These are phyloP conservation scores for Phymastichus coffea DNA, from an alignment of 1,140 invertebrate species.

Conservation along the genomic window DNA sequence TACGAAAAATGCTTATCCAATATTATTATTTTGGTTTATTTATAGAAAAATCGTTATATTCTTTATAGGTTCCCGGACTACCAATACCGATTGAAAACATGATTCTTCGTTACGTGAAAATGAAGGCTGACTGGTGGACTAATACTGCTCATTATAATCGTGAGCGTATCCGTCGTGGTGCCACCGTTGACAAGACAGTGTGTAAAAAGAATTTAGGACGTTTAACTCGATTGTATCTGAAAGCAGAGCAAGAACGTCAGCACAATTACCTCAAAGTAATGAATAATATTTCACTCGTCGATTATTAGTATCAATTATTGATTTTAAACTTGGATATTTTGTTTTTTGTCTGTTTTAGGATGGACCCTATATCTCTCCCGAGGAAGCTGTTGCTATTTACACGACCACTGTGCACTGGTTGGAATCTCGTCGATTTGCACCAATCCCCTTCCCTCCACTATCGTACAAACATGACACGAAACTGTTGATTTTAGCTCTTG, in stretches of 20 bases:
- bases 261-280: constrained; percentile 94
- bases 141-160: constrained; percentile 99
- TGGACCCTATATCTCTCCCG: constrained; percentile 98
- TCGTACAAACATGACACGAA: constrained; percentile 99
- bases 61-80: constrained; percentile 81
- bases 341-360: constrained; percentile 62
- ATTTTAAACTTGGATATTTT: constrained; percentile 20
- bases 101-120: constrained; percentile 99
- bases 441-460: constrained; percentile 97
- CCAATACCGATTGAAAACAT: constrained; percentile 99
- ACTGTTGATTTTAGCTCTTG: constrained; percentile 92
- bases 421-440: constrained; percentile 95
- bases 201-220: constrained; percentile 99
- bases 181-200: constrained; percentile 98
- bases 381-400: constrained; percentile 99
- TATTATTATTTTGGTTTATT: not conserved
- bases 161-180: constrained; percentile 89
- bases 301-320: not conserved
- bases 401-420: constrained; percentile 99
- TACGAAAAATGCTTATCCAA: too few species aligned
- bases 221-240: constrained; percentile 93
- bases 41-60: constrained; percentile 67
- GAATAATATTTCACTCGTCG: not conserved
- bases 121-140: constrained; percentile 99
- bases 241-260: constrained; percentile 98